Conservation (phyloP, 2,113 vertebrate genomes). For the Hippocampus comes region DNA sequence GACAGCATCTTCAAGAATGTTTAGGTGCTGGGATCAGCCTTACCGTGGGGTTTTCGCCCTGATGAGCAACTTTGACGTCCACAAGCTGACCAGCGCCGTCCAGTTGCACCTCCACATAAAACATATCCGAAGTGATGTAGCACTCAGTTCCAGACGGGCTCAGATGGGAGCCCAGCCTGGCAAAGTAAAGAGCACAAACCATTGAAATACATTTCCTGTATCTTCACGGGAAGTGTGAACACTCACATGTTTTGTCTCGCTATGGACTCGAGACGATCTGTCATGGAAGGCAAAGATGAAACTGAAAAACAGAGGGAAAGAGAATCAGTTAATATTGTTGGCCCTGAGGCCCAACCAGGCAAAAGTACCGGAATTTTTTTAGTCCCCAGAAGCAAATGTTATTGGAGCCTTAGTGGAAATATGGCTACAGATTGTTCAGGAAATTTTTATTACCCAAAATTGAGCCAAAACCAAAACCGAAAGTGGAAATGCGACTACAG, state of each 20-base stretch:
- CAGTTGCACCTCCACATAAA: conserved; percentile 97
- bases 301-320: conserved; percentile 68
- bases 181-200: conserved; percentile 1
- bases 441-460: neutral
- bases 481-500: neutral
- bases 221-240: neutral
- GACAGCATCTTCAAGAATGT: neutral
- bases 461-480: neutral
- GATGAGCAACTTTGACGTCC: conserved; percentile 98
- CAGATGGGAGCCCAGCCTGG: conserved; percentile 91
- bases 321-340: neutral
- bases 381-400: neutral
- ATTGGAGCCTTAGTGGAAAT: neutral
- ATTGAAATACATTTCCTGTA: neutral
- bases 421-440: neutral
- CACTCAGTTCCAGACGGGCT: conserved; percentile 94
- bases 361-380: neutral
- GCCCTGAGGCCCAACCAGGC: too few relatives aligned
- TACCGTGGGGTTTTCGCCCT: conserved; percentile 96
- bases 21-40: conserved; percentile 8
- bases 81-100: conserved; percentile 87
- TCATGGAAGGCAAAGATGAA: conserved; percentile 94
- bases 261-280: conserved; percentile 93
- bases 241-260: conserved; percentile 92
- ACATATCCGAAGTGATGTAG: conserved; percentile 98